Evolutionary conservation across 2,797 vertebrate species (phyloP), one percentile per base, ranked within the genome.

Genomic region (Chromis chromis): DNA sequence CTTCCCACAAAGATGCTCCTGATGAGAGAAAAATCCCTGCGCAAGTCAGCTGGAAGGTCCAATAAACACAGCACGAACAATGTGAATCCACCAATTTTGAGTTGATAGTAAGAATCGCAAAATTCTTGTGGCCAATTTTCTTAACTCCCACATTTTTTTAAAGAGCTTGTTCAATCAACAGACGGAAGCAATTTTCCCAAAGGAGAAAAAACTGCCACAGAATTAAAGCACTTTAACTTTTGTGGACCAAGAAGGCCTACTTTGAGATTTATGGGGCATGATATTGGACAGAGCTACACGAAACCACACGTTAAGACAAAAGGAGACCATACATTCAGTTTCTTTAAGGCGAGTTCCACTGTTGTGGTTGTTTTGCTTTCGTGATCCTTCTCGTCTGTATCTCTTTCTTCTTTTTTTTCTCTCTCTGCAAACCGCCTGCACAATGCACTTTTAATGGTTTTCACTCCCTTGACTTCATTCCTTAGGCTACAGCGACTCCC

Each of bases 241-340:
- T n/a, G 61, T 36, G 78, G 83, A 49, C 39, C 28, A 61, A 55
- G 52, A 22, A 50, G 65, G 59, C 52, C 75, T 70, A 65, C 85
- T 88, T 70, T 70, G 78, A 78, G 71, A 74, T 86, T 90, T 74
- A 89, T 78, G 65, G 40, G 9, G 83, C 84, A 70, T 87, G 88
- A 89, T 89, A 91, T 91, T 89, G 74, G 77, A 83, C 88, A 87
- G 84, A 83, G 75, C 77, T 46, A 63, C 48, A 9, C 67, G 24
- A 48, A 89, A 91, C 82, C 86, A 76, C 83, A 82, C 56, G 9
- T 21, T 10, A 11, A 80, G 69, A 74, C 67, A 60, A 79, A 82
- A 73, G 50, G 55, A 60, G 68, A 25, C 49, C 55, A 25, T 13
- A 3, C 73, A 53, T 71, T 66, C n/a, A 4, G 49, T 72, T 55